Evolutionary conservation across 1,140 invertebrate genomes (phyloP), one percentile per base, ranked within the genome.

Genomic region (Pantala flavescens): DNA sequence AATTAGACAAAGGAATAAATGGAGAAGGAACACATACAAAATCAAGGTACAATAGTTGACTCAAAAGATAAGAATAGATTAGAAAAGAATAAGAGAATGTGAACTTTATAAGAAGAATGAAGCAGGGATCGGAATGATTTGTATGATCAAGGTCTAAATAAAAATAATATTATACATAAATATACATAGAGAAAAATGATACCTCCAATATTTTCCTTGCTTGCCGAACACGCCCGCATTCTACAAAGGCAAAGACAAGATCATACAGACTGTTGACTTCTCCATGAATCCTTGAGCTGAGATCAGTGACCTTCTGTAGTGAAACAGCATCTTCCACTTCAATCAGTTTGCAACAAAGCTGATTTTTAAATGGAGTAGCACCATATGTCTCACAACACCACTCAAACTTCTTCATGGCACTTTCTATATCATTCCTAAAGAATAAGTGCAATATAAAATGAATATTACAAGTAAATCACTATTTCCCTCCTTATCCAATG

Each of bases 211-310:
- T 92, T 81, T 92, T 93, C 70, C 89, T 84, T 0, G 93, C 93
- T 81, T 95, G 92, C 71, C 88, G 82, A 23, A 91, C 80, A 70
- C 90, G 84, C 0, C 90, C 90, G 78, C 90, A 91, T 79, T 94
- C 91, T 12, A 95, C 84, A 81, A 95, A 95, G 0, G 88, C 86
- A 74, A 93, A 86, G 7, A 93, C 90, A 72, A 96, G 83, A 80
- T 94, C 91, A 78, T 93, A 91, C 0, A 95, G 82, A 75, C 91
- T 90, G 78, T 93, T 93, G 23, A 91, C 87, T 83, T 95, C 92
- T 10, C 93, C 93, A 76, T 93, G 89, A 74, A 92, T 84, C 74
- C 86, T 81, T 0, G 90, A 93, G 75, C 88, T 90, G 0, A 93
- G 81, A 82, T 95, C 92, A 0, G 93, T 90, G 7, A 94, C 79